Base-by-base conservation (phyloP, 1,140 invertebrate genomes). In the Drepana arcuata region DNA sequence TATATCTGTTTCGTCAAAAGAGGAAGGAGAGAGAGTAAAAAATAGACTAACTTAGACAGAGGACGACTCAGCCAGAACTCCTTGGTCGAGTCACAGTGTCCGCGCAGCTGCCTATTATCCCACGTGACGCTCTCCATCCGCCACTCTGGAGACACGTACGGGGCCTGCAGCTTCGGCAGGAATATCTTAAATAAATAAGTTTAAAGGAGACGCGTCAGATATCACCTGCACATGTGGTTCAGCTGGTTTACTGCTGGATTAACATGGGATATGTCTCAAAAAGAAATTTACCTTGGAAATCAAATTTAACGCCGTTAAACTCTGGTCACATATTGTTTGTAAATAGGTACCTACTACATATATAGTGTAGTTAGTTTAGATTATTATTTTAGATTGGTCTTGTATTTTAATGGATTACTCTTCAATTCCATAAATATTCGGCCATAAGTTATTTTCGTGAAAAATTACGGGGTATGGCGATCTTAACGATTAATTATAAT, bases 91-190 rank as follows among this genome's bases (percentile, higher is more conserved):
- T 82, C 65, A 24, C 71, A 71, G 31, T 44, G 50, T 6, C 48
- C 41, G 30, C 79, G 58, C 14, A 57, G 15, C 48, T 85, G 82
- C 7, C 43, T 41, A 2, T 49, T 46, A 29, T 84, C 79, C 80
- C 82, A 84, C 1, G 44, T 25, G 7, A 48, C 54, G 0, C 48
- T 32, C 3, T 63, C 50, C 58, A 67, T 56, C 1, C 66, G 42
- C 74, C 70, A 77, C 21, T 70, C 63, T 0, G 54, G 51, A 1
- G 66, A 50, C 11, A 72, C 58, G 5, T 23, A 23, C 1, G 55
- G 53, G 2, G 48, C 39, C 5, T 44, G 24, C 2, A 63, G 26
- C 28, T 53, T 54, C 2, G 53, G 50, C 7, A 69, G 35, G 2
- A 24, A 16, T 15, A 69, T 48, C 54, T 68, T 24, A 12, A 15